phyloP scores from a whole-genome alignment of 2,113 vertebrate species.

The Leptocoma aspasia region DNA sequence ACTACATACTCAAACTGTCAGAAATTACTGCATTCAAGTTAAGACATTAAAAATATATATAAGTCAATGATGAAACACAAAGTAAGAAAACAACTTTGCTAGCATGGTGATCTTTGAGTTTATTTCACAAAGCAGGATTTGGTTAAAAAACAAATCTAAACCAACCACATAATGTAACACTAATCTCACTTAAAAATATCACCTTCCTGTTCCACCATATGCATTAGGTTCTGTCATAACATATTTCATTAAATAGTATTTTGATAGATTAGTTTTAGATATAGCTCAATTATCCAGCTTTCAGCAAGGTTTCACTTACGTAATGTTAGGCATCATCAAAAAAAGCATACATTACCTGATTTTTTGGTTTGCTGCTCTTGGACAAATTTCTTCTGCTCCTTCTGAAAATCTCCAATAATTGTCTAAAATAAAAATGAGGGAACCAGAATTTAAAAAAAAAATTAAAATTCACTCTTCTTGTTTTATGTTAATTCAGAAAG shows the following conservation, averaged over 20 bases:
- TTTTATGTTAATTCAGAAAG: background rate
- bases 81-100: background rate
- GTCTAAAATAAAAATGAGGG: constrained; percentile 75
- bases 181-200: background rate
- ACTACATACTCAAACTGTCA: background rate
- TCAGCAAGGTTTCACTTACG: background rate
- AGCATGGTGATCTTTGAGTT: background rate
- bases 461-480: background rate
- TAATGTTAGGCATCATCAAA: background rate
- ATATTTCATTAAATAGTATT: background rate
- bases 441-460: background rate
- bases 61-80: background rate
- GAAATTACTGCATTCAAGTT: background rate
- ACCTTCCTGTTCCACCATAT: background rate
- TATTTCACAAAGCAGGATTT: background rate
- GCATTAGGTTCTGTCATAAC: background rate
- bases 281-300: background rate
- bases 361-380: constrained; percentile 92
- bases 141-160: background rate
- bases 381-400: constrained; percentile 97
- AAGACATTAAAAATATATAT: background rate
- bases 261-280: background rate
- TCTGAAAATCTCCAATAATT: constrained; percentile 96
- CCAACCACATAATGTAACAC: background rate
- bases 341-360: constrained; percentile 77